Evolutionary conservation across 2,888 invertebrate genomes (phyloP).

Genomic region (Harpalus rubripes): DNA sequence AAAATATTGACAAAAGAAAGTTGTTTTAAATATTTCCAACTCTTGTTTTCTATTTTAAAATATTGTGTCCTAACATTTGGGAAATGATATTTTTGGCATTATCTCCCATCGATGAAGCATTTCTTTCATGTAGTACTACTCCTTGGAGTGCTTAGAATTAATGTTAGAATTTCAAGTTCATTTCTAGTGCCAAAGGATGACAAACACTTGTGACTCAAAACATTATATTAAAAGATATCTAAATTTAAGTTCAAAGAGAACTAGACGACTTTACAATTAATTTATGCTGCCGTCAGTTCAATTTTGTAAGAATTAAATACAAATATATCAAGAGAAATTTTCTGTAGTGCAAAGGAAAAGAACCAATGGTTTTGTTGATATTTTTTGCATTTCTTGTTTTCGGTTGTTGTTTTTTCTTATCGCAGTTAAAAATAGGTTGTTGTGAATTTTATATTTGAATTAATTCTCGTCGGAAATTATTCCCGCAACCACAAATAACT

Average conservation of each 20-base stretch:
- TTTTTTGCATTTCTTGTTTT: too few relatives aligned
- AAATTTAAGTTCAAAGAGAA: constrained; percentile 19
- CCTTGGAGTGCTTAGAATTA: background rate
- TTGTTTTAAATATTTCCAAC: background rate
- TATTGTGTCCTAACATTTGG: too few relatives aligned
- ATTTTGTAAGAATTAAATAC: too few relatives aligned
- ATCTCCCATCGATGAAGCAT: background rate
- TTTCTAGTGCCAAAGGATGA: constrained; percentile 2
- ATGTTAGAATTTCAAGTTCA: constrained; percentile 17
- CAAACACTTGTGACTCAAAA: constrained; percentile 12
- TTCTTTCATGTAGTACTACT: background rate
- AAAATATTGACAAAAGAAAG: background rate
- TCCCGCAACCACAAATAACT: constrained; percentile 29
- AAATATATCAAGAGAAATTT: too few relatives aligned
- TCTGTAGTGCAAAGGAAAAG: too few relatives aligned
- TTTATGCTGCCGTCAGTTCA: too few relatives aligned
- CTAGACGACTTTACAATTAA: constrained; percentile 12
- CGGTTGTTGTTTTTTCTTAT: background rate
- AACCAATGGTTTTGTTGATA: too few relatives aligned
- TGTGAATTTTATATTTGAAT: background rate
- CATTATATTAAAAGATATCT: constrained; percentile 5
- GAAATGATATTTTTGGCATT: too few relatives aligned
- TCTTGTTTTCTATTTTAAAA: too few relatives aligned
- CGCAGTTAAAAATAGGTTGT: background rate
- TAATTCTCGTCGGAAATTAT: constrained; percentile 20